A percentile compares a stretch with the other conserved stretches of the same genome.
Conservation (phyloP, 1,140 invertebrate species). For the Drosophila ambigua region DNA sequence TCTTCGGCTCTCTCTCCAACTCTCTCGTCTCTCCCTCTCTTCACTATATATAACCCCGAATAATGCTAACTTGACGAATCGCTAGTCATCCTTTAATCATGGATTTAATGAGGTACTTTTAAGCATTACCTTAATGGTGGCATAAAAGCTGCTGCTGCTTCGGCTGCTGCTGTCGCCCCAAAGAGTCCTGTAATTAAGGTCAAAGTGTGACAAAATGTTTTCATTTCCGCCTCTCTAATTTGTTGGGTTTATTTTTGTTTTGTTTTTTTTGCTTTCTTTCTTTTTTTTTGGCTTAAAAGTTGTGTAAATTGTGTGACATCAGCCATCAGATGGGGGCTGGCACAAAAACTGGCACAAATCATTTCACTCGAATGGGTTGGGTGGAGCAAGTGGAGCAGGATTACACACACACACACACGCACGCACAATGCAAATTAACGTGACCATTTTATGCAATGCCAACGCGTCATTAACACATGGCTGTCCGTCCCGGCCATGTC, state of each 20-base stretch:
- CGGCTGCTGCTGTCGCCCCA: not conserved
- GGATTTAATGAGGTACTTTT: too few species aligned
- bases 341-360: conserved; percentile 54
- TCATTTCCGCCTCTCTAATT: conserved; percentile 18
- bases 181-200: conserved; percentile 53
- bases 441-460: conserved; percentile 63
- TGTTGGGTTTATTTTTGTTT: conserved; percentile 10
- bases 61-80: too few species aligned
- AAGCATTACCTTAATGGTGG: too few species aligned
- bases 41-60: too few species aligned
- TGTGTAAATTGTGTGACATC: conserved; percentile 66
- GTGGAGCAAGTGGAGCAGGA: conserved; percentile 30
- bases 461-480: conserved; percentile 69
- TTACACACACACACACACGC: conserved; percentile 27
- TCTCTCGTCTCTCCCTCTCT: too few species aligned
- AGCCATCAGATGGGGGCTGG: conserved; percentile 21
- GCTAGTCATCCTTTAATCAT: too few species aligned
- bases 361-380: conserved; percentile 49
- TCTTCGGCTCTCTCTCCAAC: too few species aligned
- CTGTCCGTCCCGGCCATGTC: conserved; percentile 22
- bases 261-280: not conserved
- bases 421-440: conserved; percentile 66
- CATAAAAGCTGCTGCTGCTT: too few species aligned
- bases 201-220: conserved; percentile 51
- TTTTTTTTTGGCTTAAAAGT: conserved; percentile 41